A percentile compares a stretch with the other conserved stretches of the same genome.
These are phyloP conservation scores for Tipula confusa DNA, from an alignment of 2,888 invertebrate species.

Conservation along the genomic window DNA sequence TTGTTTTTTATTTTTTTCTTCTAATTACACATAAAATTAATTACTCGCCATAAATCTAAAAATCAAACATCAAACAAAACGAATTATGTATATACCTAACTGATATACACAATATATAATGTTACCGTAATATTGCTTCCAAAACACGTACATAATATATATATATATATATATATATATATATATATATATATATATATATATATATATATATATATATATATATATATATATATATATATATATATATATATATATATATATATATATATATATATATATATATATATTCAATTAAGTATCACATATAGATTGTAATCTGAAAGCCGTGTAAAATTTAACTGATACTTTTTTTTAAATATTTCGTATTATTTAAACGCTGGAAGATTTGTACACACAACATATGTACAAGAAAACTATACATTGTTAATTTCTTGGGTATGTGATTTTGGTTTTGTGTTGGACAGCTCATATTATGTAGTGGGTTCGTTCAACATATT, in stretches of 20 bases:
- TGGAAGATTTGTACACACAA: neutral
- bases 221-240: neutral
- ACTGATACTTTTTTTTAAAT: neutral
- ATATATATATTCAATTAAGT: neutral
- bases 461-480: neutral
- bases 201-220: neutral
- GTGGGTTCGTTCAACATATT: neutral
- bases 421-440: neutral
- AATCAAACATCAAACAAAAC: conserved; percentile 20
- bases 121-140: neutral
- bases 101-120: neutral
- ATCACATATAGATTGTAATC: conserved; percentile 25
- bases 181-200: neutral
- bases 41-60: neutral
- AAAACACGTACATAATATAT: neutral
- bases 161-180: neutral
- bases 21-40: neutral
- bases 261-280: neutral
- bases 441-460: neutral
- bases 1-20: neutral
- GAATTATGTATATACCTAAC: neutral
- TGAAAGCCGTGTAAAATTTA: conserved; percentile 25
- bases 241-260: neutral
- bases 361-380: neutral
- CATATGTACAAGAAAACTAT: neutral